These are phyloP conservation scores for Myotis vivesi DNA, from an alignment of 2,797 vertebrate species.

Conservation along the genomic window DNA sequence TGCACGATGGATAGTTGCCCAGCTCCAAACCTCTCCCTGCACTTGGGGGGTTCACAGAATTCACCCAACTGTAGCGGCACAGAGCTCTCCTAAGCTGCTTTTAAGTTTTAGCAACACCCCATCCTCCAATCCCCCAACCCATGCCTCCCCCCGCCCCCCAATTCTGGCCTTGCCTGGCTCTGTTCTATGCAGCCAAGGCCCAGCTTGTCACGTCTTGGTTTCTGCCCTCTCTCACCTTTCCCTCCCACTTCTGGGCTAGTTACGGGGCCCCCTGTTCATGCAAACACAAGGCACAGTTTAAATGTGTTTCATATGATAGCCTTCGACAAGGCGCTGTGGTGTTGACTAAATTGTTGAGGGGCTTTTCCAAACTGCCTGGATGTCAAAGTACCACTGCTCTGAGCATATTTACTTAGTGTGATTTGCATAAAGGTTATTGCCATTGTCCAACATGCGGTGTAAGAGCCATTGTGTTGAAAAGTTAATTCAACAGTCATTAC, in stretches of 20 bases:
- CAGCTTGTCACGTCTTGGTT: not conserved
- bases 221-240: too few species aligned
- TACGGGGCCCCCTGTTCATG: not conserved
- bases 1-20: not conserved
- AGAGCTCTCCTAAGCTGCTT: not conserved
- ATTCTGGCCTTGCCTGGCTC: not conserved
- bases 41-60: rapidly evolving
- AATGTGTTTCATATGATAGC: not conserved
- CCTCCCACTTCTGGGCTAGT: not conserved
- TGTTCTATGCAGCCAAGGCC: rapidly evolving
- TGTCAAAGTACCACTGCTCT: not conserved
- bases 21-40: not conserved
- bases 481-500: not conserved
- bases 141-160: rapidly evolving
- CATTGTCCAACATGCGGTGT: not conserved
- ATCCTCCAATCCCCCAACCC: rapidly evolving
- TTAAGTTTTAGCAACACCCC: rapidly evolving
- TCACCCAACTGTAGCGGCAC: not conserved
- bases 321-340: not conserved
- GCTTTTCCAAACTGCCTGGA: not conserved
- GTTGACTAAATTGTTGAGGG: not conserved
- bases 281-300: not conserved
- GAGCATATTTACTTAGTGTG: not conserved
- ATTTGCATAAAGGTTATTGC: not conserved
- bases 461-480: not conserved